Conservation (phyloP, 2,797 vertebrate genomes). For the Lithobates sylvaticus region DNA sequence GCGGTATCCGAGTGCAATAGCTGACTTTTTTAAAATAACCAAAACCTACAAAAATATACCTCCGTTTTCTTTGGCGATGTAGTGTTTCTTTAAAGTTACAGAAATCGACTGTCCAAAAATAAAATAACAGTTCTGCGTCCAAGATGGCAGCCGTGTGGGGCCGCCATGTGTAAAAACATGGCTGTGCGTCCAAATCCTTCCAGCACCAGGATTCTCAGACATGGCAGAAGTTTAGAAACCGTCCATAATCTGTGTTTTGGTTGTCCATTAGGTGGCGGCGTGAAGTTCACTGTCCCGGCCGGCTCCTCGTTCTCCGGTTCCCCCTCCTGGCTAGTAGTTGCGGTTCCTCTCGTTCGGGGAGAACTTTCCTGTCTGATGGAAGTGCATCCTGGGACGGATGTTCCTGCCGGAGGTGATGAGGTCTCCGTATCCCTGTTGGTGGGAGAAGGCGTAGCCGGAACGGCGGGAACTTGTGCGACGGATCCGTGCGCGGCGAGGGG, state of each 20-base stretch:
- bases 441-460: conserved; percentile 95
- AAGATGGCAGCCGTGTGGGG: conserved; percentile 27
- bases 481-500: conserved; percentile 62
- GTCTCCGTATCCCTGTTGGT: conserved; percentile 88
- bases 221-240: neutral
- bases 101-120: neutral
- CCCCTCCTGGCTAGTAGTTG: neutral
- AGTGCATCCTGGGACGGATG: conserved; percentile 70
- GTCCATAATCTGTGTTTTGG: neutral
- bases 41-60: neutral
- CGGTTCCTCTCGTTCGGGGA: conserved; percentile 61
- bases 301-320: neutral
- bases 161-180: neutral
- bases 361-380: conserved; percentile 61
- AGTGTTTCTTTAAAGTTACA: neutral
- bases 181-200: neutral
- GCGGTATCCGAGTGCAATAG: neutral
- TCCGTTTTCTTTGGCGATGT: too few species aligned
- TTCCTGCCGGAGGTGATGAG: conserved; percentile 89
- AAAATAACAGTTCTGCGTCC: neutral
- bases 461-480: conserved; percentile 79
- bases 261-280: neutral
- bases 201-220: neutral
- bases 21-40: neutral
- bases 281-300: neutral